A percentile compares a stretch with the other conserved stretches of the same genome.
These are phyloP conservation scores for Lophius americanus DNA, from an alignment of 2,797 vertebrate genomes.

Conservation along the genomic window DNA sequence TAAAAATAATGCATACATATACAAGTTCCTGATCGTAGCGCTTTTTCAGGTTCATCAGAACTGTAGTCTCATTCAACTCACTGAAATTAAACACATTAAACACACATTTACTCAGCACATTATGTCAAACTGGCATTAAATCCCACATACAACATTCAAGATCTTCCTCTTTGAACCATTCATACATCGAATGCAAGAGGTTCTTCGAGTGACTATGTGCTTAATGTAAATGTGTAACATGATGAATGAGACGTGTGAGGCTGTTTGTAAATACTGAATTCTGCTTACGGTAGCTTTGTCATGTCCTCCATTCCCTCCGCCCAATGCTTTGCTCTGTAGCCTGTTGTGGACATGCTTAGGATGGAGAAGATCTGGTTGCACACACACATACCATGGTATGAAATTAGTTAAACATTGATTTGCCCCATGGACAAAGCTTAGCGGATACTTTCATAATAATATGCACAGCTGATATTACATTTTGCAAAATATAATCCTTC, in stretches of 20 bases:
- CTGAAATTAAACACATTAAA: conserved; percentile 74
- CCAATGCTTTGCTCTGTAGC: conserved; percentile 80
- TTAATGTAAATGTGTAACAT: conserved; percentile 18
- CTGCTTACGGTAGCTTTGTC: conserved; percentile 94
- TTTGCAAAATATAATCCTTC: conserved; percentile 15
- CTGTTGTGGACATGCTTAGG: conserved; percentile 84
- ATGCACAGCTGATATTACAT: conserved; percentile 27
- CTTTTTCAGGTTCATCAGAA: conserved; percentile 91
- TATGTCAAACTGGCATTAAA: conserved; percentile 23
- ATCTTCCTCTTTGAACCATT: neutral
- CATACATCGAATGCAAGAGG: conserved; percentile 12
- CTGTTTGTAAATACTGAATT: conserved; percentile 48
- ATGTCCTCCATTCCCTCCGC: conserved; percentile 93
- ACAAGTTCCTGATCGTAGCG: conserved; percentile 91
- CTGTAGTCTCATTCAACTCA: conserved; percentile 91
- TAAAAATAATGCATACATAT: conserved; percentile 84
- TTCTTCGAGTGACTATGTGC: conserved; percentile 26
- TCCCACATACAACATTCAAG: conserved; percentile 29
- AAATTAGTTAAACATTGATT: conserved; percentile 39
- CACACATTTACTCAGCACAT: conserved; percentile 34
- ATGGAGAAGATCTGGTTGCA: conserved; percentile 89
- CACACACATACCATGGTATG: conserved; percentile 22
- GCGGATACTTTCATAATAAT: conserved; percentile 14
- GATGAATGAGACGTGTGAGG: conserved; percentile 22
- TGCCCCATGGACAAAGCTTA: conserved; percentile 25